Percentiles rank a stretch among this genome's conserved stretches.
These are phyloP conservation scores for Athene noctua DNA, from an alignment of 2,113 vertebrate species.

Conservation along the genomic window DNA sequence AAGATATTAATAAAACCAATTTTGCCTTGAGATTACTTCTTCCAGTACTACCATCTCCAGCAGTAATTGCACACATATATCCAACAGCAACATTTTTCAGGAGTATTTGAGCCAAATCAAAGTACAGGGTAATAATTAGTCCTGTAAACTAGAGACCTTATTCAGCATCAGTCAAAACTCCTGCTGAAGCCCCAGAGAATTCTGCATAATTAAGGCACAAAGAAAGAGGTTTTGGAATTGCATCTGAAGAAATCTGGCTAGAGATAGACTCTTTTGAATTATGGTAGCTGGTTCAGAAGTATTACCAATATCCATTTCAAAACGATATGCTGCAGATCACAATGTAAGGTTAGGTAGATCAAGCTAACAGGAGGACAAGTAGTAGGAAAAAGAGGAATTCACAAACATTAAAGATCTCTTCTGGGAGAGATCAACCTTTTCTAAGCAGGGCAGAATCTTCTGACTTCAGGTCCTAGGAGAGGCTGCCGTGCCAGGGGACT, in stretches of 20 bases:
- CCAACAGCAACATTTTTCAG: not conserved
- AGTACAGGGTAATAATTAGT: not conserved
- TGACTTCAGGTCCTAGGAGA: not conserved
- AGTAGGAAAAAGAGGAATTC: not conserved
- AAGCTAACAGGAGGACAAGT: not conserved
- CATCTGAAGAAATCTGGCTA: not conserved
- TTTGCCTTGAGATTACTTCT: slow-evolving; percentile 6
- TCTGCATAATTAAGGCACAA: not conserved
- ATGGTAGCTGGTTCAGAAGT: not conserved
- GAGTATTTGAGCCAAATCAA: not conserved
- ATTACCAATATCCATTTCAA: not conserved
- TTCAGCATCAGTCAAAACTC: not conserved
- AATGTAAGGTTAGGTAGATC: not conserved
- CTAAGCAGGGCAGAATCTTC: not conserved
- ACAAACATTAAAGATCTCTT: not conserved
- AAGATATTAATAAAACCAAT: slow-evolving; percentile 31
- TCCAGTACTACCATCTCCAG: not conserved
- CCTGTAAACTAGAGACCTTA: not conserved
- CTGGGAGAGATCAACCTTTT: not conserved
- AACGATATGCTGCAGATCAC: not conserved
- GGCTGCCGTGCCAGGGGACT: not conserved
- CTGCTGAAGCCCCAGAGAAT: not conserved
- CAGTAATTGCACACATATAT: not conserved
- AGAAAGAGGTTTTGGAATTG: not conserved
- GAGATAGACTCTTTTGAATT: not conserved